Evolutionary conservation across 2,797 vertebrate genomes (phyloP), one percentile per base, ranked within the genome.

Genomic region (Decapterus maruadsi): DNA sequence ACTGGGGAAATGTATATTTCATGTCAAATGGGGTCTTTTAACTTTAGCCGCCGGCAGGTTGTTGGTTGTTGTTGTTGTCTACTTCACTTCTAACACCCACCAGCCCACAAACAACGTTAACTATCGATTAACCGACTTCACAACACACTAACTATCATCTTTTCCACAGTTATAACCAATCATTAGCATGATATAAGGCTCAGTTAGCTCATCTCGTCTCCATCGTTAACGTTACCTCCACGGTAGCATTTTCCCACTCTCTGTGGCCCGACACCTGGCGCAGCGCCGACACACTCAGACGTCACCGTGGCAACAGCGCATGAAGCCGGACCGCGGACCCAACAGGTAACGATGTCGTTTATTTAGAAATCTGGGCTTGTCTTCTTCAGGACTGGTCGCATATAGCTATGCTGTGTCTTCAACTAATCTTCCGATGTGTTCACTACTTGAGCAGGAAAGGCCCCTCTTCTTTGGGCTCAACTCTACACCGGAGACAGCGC

Each of bases 161-260:
- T 16, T 2, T 54, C 34, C 4, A 45, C 38, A 54, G 3, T 8
- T 34, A 13, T 54, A 64, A 54, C 14, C 36, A 29, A 1, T 60
- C 17, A 48, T 22, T 16, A 13, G 0, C 29, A 1, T 17, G 8
- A 16, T 54, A 43, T 22, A 12, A 66, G 48, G 42, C 19, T 14
- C 43, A 38, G 26, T 59, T 73, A 79, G 79, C 69, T 69, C 1
- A 20, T 51, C 16, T 59, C 29, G 42, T 78, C 4, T 88, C 31
- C 67, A 58, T 29, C 69, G 42, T 81, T 94, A 58, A 22, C 69
- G 42, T 81, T 94, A 96, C 95, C 95, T 95, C 91, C 90, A 88
- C 80, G 89, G 86, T 81, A 87, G 56, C 95, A 96, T 96, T 90
- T 94, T 92, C 69, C 78, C 76, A 20, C 84, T 60, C 76, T 90